Base-by-base conservation (phyloP, 2,113 vertebrate genomes). In the Chlamydotis undulata region DNA sequence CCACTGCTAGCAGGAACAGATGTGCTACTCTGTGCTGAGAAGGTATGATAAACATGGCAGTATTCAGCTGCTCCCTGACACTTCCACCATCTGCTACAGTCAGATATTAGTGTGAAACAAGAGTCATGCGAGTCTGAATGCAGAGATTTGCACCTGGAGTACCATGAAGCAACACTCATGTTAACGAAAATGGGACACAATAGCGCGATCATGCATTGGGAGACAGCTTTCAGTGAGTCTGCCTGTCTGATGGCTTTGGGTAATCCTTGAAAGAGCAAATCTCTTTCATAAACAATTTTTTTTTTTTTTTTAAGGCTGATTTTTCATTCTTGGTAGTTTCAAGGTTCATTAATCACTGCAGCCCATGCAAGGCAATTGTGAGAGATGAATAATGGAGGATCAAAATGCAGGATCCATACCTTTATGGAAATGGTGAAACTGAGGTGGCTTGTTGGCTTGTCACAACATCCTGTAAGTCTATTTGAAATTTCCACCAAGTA, bases 31-130 rank as follows among this genome's bases (percentile, higher is more conserved):
- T 93, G 50, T 43, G 35, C 88, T 71, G 49, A 78, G 77, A 64
- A 93, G 49, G 88, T 68, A 87, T 71, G 90, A 89, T 70, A 95
- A 94, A 91, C 61, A 94, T 45, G 24, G 79, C 76, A 84, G 76
- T 64, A 84, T 95, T 93, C 94, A 94, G 83, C 94, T 94, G 92
- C 79, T 94, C 88, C 76, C 86, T 71, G 73, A 90, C 88, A 94
- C 83, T 71, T 94, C 75, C 56, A 74, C 85, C 83, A 83, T 89
- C 92, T 95, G 92, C 93, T 92, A 19, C 76, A 71, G 6, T 5
- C 56, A 87, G 73, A 75, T 84, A 89, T 60, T 75, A 76, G 83
- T 77, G 52, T 71, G 86, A 93, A 93, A 92, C 64, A 77, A 74
- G 79, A 83, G 33, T 65, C 59, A 67, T 22, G 12, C 0, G 1